phyloP scores from a whole-genome alignment of 35 echinoderm and acorn worm genomes.

The Ptychodera flava region DNA sequence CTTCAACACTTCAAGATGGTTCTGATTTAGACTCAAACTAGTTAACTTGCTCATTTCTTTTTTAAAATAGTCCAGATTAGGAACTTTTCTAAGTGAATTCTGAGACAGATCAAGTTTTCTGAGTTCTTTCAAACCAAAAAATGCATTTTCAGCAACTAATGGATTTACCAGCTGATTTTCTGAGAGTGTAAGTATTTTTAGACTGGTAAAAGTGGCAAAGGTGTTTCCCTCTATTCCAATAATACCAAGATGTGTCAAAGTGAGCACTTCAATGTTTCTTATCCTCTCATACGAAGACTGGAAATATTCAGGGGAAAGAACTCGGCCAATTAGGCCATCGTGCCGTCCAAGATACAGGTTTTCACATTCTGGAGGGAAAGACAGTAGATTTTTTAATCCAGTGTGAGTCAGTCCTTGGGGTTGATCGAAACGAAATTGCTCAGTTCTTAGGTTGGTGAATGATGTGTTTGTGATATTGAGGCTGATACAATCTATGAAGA shows the following conservation, averaged over 20 bases:
- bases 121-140: not conserved
- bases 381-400: not conserved
- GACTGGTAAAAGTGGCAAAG: not conserved
- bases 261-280: not conserved
- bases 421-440: not conserved
- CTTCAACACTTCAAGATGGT: not conserved
- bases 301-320: not conserved
- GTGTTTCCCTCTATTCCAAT: not conserved
- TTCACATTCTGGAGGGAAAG: no score
- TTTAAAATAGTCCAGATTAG: not conserved
- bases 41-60: not conserved
- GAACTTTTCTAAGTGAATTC: not conserved
- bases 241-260: not conserved
- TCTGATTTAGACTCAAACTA: not conserved
- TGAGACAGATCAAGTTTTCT: not conserved
- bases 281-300: not conserved
- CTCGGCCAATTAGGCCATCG: not conserved
- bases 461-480: not conserved
- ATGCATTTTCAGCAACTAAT: not conserved
- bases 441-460: not conserved
- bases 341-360: not conserved
- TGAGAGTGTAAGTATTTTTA: not conserved
- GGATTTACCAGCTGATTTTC: not conserved
- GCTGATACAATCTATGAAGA: not conserved
- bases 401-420: not conserved